Conservation (phyloP, 37 sponge, comb jelly and placozoan genomes). For the Beroe ovata region DNA sequence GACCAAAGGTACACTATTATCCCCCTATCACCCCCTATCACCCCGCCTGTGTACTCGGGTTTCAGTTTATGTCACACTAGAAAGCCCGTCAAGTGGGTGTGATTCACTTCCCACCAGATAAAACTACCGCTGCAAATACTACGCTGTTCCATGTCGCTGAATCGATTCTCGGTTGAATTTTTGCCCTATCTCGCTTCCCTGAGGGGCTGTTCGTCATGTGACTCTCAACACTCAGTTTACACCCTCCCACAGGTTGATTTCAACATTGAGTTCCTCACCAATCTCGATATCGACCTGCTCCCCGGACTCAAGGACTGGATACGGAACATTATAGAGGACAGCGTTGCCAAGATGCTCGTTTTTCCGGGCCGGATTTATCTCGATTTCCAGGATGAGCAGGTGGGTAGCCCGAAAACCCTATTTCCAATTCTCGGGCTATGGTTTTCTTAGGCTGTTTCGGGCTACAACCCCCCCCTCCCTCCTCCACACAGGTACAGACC, state of each 20-base stretch:
- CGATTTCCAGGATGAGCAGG: constrained; percentile 29
- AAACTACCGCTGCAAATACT: no score
- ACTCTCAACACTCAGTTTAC: no score
- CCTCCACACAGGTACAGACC: constrained; percentile 5
- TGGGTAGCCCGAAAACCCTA: not conserved
- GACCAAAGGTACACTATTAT: constrained; percentile 39
- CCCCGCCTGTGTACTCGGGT: no score
- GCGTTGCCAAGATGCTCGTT: constrained; percentile 50
- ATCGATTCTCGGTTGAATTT: no score
- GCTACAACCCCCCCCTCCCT: not conserved
- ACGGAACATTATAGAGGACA: constrained; percentile 60
- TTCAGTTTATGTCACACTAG: no score
- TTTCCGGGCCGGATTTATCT: constrained; percentile 63
- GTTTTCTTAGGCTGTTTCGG: not conserved
- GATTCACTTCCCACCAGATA: no score
- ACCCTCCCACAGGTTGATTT: constrained; percentile 61
- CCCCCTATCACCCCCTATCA: no score
- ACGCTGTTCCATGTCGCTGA: no score
- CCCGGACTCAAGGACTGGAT: constrained; percentile 66
- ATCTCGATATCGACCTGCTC: constrained; percentile 57
- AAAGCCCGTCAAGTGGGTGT: no score
- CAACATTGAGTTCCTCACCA: constrained; percentile 62
- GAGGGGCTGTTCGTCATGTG: no score
- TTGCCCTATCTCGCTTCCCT: no score
- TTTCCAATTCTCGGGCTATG: not conserved